These are phyloP conservation scores for Oceanodroma tethys DNA, from an alignment of 2,113 vertebrate genomes.

Conservation along the genomic window DNA sequence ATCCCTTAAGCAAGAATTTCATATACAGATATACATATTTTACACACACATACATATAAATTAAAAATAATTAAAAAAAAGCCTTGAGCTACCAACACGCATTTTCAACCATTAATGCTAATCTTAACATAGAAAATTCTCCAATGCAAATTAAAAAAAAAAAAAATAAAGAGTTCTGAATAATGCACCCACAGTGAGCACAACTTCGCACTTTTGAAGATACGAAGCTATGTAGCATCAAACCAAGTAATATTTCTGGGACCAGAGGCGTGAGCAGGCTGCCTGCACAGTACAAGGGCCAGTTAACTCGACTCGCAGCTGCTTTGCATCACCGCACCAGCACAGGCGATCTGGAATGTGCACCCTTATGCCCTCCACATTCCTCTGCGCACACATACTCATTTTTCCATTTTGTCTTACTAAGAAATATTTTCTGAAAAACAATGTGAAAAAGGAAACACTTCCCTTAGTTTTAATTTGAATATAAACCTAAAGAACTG, in stretches of 20 bases:
- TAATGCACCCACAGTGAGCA: neutral
- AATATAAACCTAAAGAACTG: neutral
- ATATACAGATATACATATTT: neutral
- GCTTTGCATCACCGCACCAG: constrained; percentile 1
- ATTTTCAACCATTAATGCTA: neutral
- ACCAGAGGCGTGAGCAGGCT: neutral
- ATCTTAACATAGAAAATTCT: neutral
- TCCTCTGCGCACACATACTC: neutral
- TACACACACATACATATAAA: neutral
- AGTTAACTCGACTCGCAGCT: neutral
- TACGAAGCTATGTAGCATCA: neutral
- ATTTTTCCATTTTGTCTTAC: neutral
- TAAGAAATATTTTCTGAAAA: neutral
- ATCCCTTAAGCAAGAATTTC: neutral
- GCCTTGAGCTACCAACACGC: neutral
- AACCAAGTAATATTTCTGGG: neutral
- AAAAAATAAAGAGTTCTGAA: neutral
- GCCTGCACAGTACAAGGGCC: neutral
- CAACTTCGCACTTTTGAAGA: neutral
- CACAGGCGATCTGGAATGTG: neutral
- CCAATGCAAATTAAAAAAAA: neutral
- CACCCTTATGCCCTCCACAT: constrained; percentile 30
- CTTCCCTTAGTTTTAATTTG: neutral
- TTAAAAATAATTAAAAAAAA: neutral
- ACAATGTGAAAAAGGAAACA: neutral